Conservation (phyloP, 2,113 vertebrate species). For the Stictonetta naevosa region DNA sequence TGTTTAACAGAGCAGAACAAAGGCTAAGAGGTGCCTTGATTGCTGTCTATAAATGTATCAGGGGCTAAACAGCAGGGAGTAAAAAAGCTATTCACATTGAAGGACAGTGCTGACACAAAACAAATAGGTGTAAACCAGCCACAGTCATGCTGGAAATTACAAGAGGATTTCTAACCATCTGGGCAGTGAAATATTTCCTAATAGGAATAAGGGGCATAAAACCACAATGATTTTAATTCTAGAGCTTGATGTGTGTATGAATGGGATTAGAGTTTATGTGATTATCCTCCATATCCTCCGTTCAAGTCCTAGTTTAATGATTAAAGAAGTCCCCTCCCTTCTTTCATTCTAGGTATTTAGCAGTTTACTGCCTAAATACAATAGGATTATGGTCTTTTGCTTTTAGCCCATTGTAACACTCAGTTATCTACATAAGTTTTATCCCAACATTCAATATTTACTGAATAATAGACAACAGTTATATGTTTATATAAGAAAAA, state of each 20-base stretch:
- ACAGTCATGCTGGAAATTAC: background rate
- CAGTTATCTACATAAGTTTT: background rate
- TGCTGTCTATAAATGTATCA: conserved; percentile 22
- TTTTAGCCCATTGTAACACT: background rate
- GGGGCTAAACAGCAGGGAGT: conserved; percentile 38
- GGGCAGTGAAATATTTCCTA: conserved; percentile 3
- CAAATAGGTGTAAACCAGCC: conserved; percentile 31
- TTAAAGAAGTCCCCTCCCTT: background rate
- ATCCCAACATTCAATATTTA: conserved; percentile 44
- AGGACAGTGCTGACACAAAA: conserved; percentile 13
- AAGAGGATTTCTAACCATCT: background rate
- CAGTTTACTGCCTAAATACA: conserved; percentile 41
- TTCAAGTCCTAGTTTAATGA: background rate
- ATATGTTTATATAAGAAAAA: conserved; percentile 15
- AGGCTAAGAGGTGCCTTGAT: background rate
- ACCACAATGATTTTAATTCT: background rate
- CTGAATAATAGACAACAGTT: background rate
- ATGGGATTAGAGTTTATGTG: conserved; percentile 39
- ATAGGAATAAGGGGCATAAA: background rate
- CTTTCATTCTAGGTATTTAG: conserved; percentile 16
- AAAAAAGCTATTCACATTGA: conserved; percentile 24
- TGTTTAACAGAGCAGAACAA: conserved; percentile 50
- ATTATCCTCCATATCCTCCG: background rate
- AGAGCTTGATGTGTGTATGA: background rate
- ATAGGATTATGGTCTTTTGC: background rate